Evolutionary conservation across 2,797 vertebrate species (phyloP).

Genomic region (Molossus alvarezi): DNA sequence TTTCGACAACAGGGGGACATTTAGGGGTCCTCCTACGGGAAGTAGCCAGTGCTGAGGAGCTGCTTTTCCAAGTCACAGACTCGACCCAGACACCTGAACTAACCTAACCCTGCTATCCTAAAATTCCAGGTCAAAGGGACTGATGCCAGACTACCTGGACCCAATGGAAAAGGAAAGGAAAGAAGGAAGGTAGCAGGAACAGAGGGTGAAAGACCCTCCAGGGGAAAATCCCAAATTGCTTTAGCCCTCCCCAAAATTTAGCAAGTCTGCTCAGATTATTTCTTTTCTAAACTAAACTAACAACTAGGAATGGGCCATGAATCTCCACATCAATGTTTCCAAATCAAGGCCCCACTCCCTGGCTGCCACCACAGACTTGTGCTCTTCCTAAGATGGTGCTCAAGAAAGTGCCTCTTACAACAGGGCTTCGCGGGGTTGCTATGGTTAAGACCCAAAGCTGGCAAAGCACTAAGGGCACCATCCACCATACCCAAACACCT

Average conservation of each 20-base stretch:
- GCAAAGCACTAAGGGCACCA: neutral
- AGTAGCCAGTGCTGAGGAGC: neutral
- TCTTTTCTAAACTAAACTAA: slow-evolving; percentile 22
- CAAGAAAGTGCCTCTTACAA: neutral
- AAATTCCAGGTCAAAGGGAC: neutral
- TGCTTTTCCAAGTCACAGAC: neutral
- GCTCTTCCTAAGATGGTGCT: neutral
- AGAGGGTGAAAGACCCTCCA: neutral
- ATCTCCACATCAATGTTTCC: neutral
- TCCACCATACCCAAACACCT: neutral
- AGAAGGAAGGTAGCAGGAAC: neutral
- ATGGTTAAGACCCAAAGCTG: neutral
- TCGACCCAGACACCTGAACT: neutral
- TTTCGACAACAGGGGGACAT: neutral
- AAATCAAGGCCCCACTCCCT: neutral
- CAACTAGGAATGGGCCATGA: neutral
- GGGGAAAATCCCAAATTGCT: neutral
- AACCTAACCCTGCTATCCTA: neutral
- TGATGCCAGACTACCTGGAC: neutral
- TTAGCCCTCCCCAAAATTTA: neutral
- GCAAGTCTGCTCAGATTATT: neutral
- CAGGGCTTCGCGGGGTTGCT: neutral
- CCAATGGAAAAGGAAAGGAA: neutral
- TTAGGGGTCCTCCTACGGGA: neutral
- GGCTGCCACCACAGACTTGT: neutral